Conservation (phyloP, 2,888 invertebrate genomes). For the Drosophila mimetica region DNA sequence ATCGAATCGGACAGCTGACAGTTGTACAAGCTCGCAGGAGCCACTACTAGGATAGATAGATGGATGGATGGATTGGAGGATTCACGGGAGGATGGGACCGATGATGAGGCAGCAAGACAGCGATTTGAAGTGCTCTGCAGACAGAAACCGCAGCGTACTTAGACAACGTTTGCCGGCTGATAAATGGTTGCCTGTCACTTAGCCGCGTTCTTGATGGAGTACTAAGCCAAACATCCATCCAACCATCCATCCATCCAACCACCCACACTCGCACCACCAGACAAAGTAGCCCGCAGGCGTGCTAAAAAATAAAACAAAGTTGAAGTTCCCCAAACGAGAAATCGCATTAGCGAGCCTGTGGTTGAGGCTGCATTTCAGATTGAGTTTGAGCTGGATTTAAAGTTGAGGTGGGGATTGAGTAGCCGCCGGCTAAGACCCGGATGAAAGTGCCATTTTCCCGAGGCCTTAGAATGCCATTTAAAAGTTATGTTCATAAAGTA, state of each 20-base stretch:
- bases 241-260: constrained; percentile 2
- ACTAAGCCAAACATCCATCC: constrained; percentile 9
- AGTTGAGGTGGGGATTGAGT: constrained; percentile 1
- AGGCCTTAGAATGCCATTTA: not conserved
- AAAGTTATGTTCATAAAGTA: not conserved
- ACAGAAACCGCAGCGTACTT: constrained; percentile 66
- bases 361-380: not conserved
- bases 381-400: not conserved
- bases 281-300: constrained; percentile 23
- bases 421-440: constrained; percentile 10
- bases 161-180: constrained; percentile 58
- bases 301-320: constrained; percentile 31
- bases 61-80: not conserved
- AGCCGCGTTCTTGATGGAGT: constrained; percentile 21
- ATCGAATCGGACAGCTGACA: constrained; percentile 73
- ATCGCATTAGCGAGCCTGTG: constrained; percentile 19
- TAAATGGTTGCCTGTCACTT: constrained; percentile 75
- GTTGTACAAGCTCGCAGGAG: constrained; percentile 24
- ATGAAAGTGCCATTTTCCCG: not conserved
- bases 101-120: constrained; percentile 40
- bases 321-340: constrained; percentile 22
- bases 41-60: not conserved
- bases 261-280: not conserved
- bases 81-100: not conserved
- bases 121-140: constrained; percentile 61